Evolutionary conservation across 1,140 invertebrate species (phyloP).

Genomic region (Acromyrmex heyeri): DNA sequence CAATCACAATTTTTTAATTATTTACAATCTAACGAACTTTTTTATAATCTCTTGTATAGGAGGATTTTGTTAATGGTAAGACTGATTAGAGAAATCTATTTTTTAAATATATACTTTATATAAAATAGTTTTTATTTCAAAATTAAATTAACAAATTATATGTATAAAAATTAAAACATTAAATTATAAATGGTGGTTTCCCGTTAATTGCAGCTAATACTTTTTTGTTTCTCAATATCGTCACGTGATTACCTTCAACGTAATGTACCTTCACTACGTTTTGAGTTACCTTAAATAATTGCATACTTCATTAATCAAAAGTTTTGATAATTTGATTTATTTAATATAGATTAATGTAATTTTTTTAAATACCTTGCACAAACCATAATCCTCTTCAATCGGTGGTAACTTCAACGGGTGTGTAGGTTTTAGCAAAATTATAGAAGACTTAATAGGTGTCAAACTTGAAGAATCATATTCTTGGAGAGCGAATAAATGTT

Average conservation of each 20-base stretch:
- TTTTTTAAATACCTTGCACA: conserved; percentile 80
- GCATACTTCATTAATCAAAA: neutral
- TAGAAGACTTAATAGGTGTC: conserved; percentile 86
- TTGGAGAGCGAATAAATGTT: conserved; percentile 86
- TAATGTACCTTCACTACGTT: neutral
- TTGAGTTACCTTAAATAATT: conserved; percentile 10
- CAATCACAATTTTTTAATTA: neutral
- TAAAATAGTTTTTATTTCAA: too few relatives aligned
- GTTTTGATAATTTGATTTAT: neutral
- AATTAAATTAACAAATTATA: too few relatives aligned
- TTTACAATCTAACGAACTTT: neutral
- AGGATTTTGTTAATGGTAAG: too few relatives aligned
- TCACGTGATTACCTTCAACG: neutral
- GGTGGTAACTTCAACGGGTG: conserved; percentile 82
- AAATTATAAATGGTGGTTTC: neutral
- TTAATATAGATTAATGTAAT: neutral
- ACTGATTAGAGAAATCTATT: too few relatives aligned
- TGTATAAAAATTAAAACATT: neutral
- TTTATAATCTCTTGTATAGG: neutral
- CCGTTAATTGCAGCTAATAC: neutral
- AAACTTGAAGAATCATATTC: conserved; percentile 83
- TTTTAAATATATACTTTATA: too few relatives aligned
- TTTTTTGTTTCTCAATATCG: neutral
- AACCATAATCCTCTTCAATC: conserved; percentile 89
- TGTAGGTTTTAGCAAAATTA: conserved; percentile 89